phyloP scores from a whole-genome alignment of 2,888 invertebrate genomes.

The Acanthosepion pharaonis region DNA sequence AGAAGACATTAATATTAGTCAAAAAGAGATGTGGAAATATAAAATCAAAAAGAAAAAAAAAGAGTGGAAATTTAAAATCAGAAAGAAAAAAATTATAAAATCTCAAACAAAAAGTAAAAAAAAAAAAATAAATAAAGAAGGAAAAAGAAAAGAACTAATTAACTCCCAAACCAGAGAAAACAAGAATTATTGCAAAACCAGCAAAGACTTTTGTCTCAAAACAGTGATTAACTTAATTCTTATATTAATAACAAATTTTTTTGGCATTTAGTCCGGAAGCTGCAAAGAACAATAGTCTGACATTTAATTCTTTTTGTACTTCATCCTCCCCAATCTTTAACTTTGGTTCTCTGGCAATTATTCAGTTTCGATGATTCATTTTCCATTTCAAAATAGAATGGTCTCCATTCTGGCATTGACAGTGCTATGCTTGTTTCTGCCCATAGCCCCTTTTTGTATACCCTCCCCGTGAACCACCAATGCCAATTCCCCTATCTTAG shows the following conservation, averaged over 20 bases:
- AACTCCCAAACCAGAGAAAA: no score
- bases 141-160: no score
- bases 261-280: not conserved
- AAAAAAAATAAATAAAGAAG: no score
- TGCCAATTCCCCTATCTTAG: not conserved
- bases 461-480: not conserved
- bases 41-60: no score
- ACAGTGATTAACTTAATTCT: not conserved
- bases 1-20: no score
- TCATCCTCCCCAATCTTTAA: not conserved
- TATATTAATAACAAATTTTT: not conserved
- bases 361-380: not conserved
- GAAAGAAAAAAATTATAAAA: no score
- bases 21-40: no score
- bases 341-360: not conserved
- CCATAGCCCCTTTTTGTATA: not conserved
- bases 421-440: not conserved
- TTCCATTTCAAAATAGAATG: not conserved
- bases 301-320: not conserved
- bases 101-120: no score
- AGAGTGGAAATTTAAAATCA: no score
- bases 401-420: conserved; percentile 1
- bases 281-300: not conserved
- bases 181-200: no score
- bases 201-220: not conserved